A percentile compares a stretch with the other conserved stretches of the same genome.
These are phyloP conservation scores for Enteromius radiatus DNA, from an alignment of 2,797 vertebrate species.

Conservation along the genomic window DNA sequence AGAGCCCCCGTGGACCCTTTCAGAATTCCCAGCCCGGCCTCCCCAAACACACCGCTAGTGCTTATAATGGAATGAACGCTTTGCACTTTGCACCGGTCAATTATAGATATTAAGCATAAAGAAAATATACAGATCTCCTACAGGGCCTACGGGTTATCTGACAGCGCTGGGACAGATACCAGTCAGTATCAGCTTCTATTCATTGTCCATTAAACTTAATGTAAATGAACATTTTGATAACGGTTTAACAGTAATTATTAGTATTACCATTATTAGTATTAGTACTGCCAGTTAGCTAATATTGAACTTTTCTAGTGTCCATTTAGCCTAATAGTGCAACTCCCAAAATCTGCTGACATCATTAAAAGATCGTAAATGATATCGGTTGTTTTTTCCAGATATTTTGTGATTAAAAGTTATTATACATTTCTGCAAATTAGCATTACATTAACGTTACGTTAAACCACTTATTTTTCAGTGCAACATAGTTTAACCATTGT, in stretches of 20 bases:
- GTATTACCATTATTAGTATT: too few relatives aligned
- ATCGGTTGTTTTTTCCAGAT: neutral
- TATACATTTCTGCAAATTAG: neutral
- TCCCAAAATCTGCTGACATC: neutral
- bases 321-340: neutral
- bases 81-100: slow-evolving; percentile 78
- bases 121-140: slow-evolving; percentile 63
- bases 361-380: neutral
- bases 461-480: neutral
- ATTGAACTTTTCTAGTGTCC: neutral
- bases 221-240: neutral
- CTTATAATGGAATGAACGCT: slow-evolving; percentile 92
- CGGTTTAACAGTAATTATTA: neutral
- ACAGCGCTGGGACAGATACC: neutral
- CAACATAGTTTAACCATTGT: neutral
- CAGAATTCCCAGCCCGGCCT: slow-evolving; percentile 88
- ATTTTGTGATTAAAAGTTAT: neutral
- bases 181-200: neutral
- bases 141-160: slow-evolving; percentile 39
- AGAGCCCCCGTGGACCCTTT: slow-evolving; percentile 76
- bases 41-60: slow-evolving; percentile 84
- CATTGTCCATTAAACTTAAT: neutral
- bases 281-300: neutral
- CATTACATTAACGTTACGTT: neutral
- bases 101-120: slow-evolving; percentile 50